Conservation (phyloP, 2,797 vertebrate genomes). For the Lepus oiostolus region DNA sequence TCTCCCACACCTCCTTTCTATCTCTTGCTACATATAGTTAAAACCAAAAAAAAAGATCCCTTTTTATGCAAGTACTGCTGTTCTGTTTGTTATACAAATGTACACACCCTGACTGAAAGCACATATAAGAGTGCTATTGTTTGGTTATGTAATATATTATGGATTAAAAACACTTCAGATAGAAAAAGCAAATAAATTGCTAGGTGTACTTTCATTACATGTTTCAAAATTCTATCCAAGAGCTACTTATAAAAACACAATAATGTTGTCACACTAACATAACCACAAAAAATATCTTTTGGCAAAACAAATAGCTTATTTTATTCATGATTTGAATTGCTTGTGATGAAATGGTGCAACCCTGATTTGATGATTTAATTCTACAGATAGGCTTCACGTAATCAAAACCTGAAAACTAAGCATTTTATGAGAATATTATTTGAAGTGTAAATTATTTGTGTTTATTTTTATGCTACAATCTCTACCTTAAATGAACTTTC, state of each 20-base stretch:
- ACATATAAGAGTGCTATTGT: not conserved
- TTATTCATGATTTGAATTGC: not conserved
- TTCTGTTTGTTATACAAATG: not conserved
- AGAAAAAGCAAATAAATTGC: not conserved
- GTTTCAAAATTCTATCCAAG: conserved; percentile 24
- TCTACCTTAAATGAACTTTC: conserved; percentile 47
- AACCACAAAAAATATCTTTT: conserved; percentile 6
- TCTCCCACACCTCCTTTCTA: not conserved
- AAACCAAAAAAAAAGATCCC: not conserved
- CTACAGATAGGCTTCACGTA: not conserved
- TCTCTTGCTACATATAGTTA: not conserved
- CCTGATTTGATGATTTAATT: conserved; percentile 52
- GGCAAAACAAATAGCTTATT: not conserved
- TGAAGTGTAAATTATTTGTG: not conserved
- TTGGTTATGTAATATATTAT: not conserved
- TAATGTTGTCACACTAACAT: not conserved
- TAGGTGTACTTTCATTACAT: not conserved
- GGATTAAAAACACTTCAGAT: not conserved
- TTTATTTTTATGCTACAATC: conserved; percentile 16
- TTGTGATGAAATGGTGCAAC: not conserved
- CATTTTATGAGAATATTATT: not conserved
- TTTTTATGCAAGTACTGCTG: not conserved
- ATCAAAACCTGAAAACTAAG: conserved; percentile 18
- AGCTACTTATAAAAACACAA: not conserved
- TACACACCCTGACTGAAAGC: not conserved